Percentiles rank a stretch among this genome's conserved stretches.
Conservation (phyloP, 1,140 invertebrate species). For the Sitophilus oryzae region DNA sequence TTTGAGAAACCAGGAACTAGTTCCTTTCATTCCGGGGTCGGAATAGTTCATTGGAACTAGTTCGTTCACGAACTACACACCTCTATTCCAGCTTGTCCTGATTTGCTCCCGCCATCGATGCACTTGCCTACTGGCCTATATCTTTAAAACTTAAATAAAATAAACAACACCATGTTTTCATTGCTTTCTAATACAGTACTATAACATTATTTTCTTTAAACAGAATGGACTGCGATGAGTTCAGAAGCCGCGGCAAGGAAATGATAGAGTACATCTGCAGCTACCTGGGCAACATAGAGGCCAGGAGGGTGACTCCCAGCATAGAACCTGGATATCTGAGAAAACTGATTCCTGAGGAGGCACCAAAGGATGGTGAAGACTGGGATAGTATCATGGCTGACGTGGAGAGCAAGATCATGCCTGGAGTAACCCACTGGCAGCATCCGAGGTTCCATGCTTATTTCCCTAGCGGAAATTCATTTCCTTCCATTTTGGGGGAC, state of each 20-base stretch:
- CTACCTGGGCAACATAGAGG: conserved; percentile 82
- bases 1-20: too few relatives aligned
- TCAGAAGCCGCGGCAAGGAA: conserved; percentile 82
- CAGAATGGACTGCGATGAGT: conserved; percentile 83
- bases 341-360: conserved; percentile 70
- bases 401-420: conserved; percentile 95
- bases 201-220: too few relatives aligned
- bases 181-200: too few relatives aligned
- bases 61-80: too few relatives aligned
- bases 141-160: too few relatives aligned
- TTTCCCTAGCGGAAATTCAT: conserved; percentile 96
- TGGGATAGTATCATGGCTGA: conserved; percentile 93
- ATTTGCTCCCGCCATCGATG: too few relatives aligned
- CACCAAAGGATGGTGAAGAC: conserved; percentile 80
- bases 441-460: conserved; percentile 99
- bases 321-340: conserved; percentile 91
- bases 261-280: conserved; percentile 98
- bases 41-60: too few relatives aligned
- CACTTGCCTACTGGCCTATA: too few relatives aligned
- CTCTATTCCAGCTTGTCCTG: too few relatives aligned
- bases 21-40: too few relatives aligned
- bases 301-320: conserved; percentile 78
- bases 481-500: conserved; percentile 95
- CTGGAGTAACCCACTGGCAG: conserved; percentile 98
- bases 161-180: too few relatives aligned